phyloP scores from a whole-genome alignment of 2,888 invertebrate species.

The Apodemia mormo region DNA sequence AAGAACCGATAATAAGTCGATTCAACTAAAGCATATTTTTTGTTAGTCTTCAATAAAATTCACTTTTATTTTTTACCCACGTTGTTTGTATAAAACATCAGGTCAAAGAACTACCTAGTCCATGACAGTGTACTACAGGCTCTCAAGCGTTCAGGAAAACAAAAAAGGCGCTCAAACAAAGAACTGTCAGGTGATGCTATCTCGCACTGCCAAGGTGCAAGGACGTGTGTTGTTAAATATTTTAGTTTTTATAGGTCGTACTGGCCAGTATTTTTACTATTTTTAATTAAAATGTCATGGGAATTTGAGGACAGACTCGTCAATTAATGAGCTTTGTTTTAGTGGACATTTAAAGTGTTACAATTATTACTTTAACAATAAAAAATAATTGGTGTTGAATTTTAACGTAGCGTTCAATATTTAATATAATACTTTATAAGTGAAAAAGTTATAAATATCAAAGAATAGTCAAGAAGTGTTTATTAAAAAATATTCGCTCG shows the following conservation, averaged over 20 bases:
- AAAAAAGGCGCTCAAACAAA: conserved; percentile 67
- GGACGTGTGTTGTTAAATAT: conserved; percentile 50
- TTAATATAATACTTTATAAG: neutral
- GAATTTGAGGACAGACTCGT: conserved; percentile 40
- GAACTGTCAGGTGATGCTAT: conserved; percentile 55
- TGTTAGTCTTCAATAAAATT: conserved; percentile 7
- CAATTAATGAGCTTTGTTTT: neutral
- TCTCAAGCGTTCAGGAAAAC: conserved; percentile 55
- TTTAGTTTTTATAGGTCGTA: conserved; percentile 27
- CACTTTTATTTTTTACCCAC: conserved; percentile 21
- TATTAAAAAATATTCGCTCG: too few relatives aligned
- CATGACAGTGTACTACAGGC: conserved; percentile 50
- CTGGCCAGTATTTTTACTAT: conserved; percentile 21
- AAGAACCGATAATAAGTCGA: too few relatives aligned
- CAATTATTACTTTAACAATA: neutral
- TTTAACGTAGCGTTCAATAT: too few relatives aligned
- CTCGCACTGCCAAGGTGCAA: conserved; percentile 68
- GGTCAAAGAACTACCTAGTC: conserved; percentile 61
- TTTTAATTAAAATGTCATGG: conserved; percentile 45
- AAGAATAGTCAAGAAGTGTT: too few relatives aligned
- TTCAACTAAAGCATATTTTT: neutral
- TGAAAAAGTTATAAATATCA: neutral
- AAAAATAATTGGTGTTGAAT: neutral
- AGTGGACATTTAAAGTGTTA: neutral
- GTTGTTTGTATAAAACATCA: conserved; percentile 30